A percentile compares a stretch with the other conserved stretches of the same genome.
These are phyloP conservation scores for Meandrina meandrites DNA, from an alignment of 92 coral and sea anemone species.

Conservation along the genomic window DNA sequence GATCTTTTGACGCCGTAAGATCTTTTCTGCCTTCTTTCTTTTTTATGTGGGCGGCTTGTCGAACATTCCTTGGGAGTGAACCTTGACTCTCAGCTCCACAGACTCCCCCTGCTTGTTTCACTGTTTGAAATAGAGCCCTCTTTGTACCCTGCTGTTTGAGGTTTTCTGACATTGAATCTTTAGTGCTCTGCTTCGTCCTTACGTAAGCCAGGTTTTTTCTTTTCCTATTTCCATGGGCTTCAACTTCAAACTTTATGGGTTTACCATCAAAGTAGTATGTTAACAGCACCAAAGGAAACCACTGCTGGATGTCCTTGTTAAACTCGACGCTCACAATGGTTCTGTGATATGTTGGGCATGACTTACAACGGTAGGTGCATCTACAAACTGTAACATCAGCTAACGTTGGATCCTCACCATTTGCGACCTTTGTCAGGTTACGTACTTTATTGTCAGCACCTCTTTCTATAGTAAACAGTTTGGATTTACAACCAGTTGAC, in stretches of 20 bases:
- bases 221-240: slow-evolving; percentile 57
- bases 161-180: slow-evolving; percentile 19
- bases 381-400: slow-evolving; percentile 64
- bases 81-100: slow-evolving; percentile 43
- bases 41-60: slow-evolving; percentile 45
- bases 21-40: neutral
- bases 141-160: slow-evolving; percentile 41
- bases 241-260: slow-evolving; percentile 33
- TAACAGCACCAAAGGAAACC: slow-evolving; percentile 56
- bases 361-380: slow-evolving; percentile 35
- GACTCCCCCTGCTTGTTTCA: slow-evolving; percentile 69
- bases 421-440: slow-evolving; percentile 22
- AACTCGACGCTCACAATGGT: slow-evolving; percentile 54
- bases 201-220: slow-evolving; percentile 31
- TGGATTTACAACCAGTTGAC: slow-evolving; percentile 42
- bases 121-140: slow-evolving; percentile 56
- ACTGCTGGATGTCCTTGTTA: slow-evolving; percentile 48
- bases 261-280: slow-evolving; percentile 51
- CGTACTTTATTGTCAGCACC: slow-evolving; percentile 36
- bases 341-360: slow-evolving; percentile 52
- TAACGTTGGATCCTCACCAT: slow-evolving; percentile 20
- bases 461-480: slow-evolving; percentile 24
- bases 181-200: slow-evolving; percentile 55
- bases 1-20: slow-evolving; percentile 31
- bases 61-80: slow-evolving; percentile 49